Evolutionary conservation across 2,888 invertebrate species (phyloP).

Genomic region (Oscheius onirici): DNA sequence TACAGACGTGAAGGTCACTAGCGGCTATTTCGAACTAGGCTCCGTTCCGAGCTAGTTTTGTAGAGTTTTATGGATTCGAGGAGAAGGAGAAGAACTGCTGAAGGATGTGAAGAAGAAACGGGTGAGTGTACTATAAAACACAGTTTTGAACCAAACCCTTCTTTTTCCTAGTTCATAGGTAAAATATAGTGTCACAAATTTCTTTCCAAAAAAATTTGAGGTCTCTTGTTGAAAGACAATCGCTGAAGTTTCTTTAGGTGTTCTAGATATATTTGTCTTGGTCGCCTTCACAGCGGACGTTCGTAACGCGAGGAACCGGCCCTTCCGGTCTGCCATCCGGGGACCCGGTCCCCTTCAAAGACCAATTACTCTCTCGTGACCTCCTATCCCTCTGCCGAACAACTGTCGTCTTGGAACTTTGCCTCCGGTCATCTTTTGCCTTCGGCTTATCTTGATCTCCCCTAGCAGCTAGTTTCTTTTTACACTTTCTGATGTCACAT

Average conservation of each 20-base stretch:
- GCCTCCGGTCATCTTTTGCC: too few species aligned
- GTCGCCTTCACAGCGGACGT: constrained; percentile 5
- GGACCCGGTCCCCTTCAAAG: constrained; percentile 4
- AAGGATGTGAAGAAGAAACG: too few species aligned
- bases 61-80: constrained; percentile 9
- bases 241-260: too few species aligned
- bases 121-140: too few species aligned
- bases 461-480: too few species aligned
- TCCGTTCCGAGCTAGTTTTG: background rate
- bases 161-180: too few species aligned
- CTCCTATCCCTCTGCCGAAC: background rate
- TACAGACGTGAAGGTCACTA: constrained; percentile 19
- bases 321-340: constrained; percentile 27
- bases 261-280: constrained; percentile 19
- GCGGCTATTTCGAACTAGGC: background rate
- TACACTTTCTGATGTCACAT: background rate
- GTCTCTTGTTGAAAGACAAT: too few species aligned
- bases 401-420: too few species aligned
- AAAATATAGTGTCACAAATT: too few species aligned
- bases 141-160: too few species aligned
- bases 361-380: background rate
- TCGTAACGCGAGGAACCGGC: constrained; percentile 25
- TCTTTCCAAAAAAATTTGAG: too few species aligned
- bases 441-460: background rate
- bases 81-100: background rate